These are phyloP conservation scores for Diplodus puntazzo DNA, from an alignment of 2,797 vertebrate species.

Conservation along the genomic window DNA sequence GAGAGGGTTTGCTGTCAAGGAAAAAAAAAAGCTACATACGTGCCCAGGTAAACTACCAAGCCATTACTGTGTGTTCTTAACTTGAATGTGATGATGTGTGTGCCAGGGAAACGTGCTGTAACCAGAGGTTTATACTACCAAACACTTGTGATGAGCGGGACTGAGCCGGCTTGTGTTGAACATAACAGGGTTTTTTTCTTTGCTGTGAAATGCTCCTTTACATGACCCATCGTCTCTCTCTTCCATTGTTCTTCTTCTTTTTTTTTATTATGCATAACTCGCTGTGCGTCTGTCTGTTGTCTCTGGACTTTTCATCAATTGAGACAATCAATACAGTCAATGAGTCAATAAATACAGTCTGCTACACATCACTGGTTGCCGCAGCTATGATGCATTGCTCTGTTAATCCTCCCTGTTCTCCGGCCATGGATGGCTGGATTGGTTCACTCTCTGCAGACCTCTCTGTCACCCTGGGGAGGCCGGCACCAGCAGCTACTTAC, in stretches of 20 bases:
- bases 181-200: slow-evolving; percentile 68
- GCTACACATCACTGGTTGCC: slow-evolving; percentile 75
- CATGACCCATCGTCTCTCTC: slow-evolving; percentile 46
- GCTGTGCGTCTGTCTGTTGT: slow-evolving; percentile 73
- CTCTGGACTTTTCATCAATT: slow-evolving; percentile 83
- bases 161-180: slow-evolving; percentile 44
- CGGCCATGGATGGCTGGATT: slow-evolving; percentile 71
- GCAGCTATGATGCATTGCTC: slow-evolving; percentile 80
- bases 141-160: slow-evolving; percentile 54
- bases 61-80: slow-evolving; percentile 72
- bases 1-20: slow-evolving; percentile 74
- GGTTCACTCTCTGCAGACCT: slow-evolving; percentile 74
- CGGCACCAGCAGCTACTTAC: slow-evolving; percentile 83
- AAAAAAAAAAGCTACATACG: slow-evolving; percentile 56
- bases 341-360: slow-evolving; percentile 86
- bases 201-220: slow-evolving; percentile 68
- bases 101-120: slow-evolving; percentile 65
- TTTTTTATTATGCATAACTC: slow-evolving; percentile 51
- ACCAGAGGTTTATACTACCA: slow-evolving; percentile 52
- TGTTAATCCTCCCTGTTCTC: slow-evolving; percentile 75
- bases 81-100: slow-evolving; percentile 56
- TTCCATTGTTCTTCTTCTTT: slow-evolving; percentile 17
- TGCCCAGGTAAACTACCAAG: slow-evolving; percentile 71
- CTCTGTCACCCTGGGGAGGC: slow-evolving; percentile 81
- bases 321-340: slow-evolving; percentile 87